These are phyloP conservation scores for Steinernema hermaphroditum DNA, from an alignment of 2,888 invertebrate species.

Conservation along the genomic window DNA sequence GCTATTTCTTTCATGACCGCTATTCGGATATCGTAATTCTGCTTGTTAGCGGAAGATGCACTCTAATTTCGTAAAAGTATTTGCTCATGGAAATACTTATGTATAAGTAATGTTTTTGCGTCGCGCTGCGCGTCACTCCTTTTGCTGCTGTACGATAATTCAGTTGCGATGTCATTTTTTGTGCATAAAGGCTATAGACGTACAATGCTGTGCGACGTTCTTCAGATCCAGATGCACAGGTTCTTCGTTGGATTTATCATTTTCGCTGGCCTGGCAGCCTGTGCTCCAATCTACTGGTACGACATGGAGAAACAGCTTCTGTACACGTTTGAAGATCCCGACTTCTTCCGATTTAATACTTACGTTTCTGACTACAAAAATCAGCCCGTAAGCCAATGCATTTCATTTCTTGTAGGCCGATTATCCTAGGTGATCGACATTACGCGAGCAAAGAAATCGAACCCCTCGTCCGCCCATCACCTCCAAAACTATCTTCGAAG, in stretches of 20 bases:
- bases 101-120: neutral
- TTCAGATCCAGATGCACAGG: neutral
- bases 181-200: neutral
- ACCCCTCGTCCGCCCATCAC: neutral
- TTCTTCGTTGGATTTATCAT: neutral
- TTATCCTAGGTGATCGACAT: neutral
- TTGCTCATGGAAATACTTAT: neutral
- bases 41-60: no score
- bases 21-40: no score
- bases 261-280: neutral
- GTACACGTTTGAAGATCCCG: conserved; percentile 36
- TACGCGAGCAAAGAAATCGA: conserved; percentile 3
- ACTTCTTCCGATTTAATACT: conserved; percentile 33
- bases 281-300: conserved; percentile 35
- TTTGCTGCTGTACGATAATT: neutral
- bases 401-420: neutral
- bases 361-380: conserved; percentile 30
- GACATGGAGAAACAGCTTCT: conserved; percentile 35
- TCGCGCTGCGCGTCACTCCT: neutral
- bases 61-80: conserved; percentile 1
- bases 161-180: neutral
- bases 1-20: no score
- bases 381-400: conserved; percentile 29
- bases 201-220: neutral
- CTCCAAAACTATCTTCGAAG: no score